phyloP scores from a whole-genome alignment of 2,888 invertebrate species.

The Stictocephala bisonia region DNA sequence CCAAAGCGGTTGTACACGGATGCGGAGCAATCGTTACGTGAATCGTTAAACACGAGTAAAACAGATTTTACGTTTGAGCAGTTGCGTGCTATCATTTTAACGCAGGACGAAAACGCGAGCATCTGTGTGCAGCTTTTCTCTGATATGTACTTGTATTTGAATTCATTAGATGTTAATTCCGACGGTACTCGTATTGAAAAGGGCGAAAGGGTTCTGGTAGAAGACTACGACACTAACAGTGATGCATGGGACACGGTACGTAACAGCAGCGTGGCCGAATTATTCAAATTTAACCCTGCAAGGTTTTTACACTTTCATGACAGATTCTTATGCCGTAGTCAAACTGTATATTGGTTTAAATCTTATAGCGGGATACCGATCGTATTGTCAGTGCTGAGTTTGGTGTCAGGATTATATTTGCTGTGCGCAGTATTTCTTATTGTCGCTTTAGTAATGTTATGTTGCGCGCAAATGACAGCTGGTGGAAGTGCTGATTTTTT shows the following conservation, averaged over 20 bases:
- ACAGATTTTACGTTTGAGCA: neutral
- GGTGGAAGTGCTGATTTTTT: no score
- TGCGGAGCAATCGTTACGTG: neutral
- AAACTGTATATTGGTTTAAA: neutral
- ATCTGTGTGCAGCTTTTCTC: neutral
- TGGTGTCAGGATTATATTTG: neutral
- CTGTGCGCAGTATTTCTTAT: neutral
- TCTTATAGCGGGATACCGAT: neutral
- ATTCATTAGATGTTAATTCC: neutral
- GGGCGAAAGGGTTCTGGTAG: neutral
- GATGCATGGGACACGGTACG: neutral
- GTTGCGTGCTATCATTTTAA: constrained; percentile 1
- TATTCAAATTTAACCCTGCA: neutral
- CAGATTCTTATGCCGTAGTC: neutral
- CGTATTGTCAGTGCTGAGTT: neutral
- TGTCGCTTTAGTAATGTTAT: neutral
- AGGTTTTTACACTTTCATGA: neutral
- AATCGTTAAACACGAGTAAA: neutral
- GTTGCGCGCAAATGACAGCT: no score
- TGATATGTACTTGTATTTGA: neutral
- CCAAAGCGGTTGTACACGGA: neutral
- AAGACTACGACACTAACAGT: neutral
- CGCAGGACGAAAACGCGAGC: neutral
- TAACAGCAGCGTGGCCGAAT: neutral
- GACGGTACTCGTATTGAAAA: neutral